Evolutionary conservation across 2,113 vertebrate genomes (phyloP).

Genomic region (Meleagris gallopavo): DNA sequence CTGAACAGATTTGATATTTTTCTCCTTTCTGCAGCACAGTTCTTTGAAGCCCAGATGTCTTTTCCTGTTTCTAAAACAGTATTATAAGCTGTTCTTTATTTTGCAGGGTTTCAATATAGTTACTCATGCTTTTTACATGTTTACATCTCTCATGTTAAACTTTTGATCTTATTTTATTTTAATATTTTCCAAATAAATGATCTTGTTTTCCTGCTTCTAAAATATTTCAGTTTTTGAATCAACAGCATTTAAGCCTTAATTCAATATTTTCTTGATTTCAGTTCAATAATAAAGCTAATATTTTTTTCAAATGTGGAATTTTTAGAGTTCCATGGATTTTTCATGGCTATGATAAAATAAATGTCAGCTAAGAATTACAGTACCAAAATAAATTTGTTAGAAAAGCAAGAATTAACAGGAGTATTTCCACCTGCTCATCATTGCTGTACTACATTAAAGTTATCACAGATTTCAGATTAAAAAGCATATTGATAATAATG

Average conservation of each 20-base stretch:
- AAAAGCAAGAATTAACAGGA: neutral
- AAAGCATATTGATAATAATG: neutral
- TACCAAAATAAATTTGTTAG: neutral
- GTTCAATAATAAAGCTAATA: neutral
- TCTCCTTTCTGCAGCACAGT: neutral
- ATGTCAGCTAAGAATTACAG: neutral
- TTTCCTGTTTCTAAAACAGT: constrained; percentile 9
- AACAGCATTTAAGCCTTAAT: neutral
- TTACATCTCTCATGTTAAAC: neutral
- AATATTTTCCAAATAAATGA: neutral
- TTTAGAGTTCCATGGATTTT: neutral
- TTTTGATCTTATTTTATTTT: neutral
- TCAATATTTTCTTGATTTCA: neutral
- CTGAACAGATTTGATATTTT: neutral
- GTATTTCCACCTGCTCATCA: neutral
- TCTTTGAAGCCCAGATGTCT: constrained; percentile 7
- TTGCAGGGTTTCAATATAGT: constrained; percentile 7
- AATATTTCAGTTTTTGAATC: neutral
- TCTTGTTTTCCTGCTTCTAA: neutral
- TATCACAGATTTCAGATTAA: neutral
- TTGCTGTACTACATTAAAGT: neutral
- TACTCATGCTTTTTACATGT: neutral
- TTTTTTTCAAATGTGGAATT: neutral
- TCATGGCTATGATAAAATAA: neutral
- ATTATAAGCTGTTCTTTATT: neutral